phyloP scores from a whole-genome alignment of 2,888 invertebrate genomes.

The Drosophila merina region DNA sequence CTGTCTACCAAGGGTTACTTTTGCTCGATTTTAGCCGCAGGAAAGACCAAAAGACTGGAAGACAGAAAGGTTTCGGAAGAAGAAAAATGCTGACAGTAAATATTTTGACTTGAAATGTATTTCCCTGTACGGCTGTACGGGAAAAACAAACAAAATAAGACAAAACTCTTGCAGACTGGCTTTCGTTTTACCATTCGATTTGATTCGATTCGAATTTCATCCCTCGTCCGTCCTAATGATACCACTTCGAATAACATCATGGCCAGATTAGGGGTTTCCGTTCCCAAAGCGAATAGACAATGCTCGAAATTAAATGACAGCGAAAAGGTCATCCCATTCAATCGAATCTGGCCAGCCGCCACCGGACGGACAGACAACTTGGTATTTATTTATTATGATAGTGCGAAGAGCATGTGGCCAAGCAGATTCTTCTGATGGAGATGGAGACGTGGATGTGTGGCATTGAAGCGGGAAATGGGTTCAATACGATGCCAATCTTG shows the following conservation, averaged over 20 bases:
- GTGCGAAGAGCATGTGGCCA: constrained; percentile 65
- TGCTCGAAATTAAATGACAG: constrained; percentile 81
- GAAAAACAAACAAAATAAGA: constrained; percentile 45
- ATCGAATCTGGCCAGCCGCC: constrained; percentile 60
- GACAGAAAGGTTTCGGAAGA: constrained; percentile 34
- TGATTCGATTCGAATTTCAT: constrained; percentile 60
- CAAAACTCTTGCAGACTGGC: constrained; percentile 40
- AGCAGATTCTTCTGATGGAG: constrained; percentile 18
- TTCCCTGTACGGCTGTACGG: constrained; percentile 7
- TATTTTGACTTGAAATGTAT: constrained; percentile 69
- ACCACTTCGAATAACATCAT: constrained; percentile 75
- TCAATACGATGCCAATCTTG: constrained; percentile 80
- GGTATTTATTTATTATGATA: constrained; percentile 79
- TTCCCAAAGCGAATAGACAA: constrained; percentile 79
- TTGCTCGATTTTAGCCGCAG: constrained; percentile 11
- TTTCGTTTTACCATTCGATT: constrained; percentile 45
- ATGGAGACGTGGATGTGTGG: constrained; percentile 48
- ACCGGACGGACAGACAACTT: constrained; percentile 28
- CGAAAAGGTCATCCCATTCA: constrained; percentile 76
- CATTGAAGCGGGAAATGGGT: constrained; percentile 81
- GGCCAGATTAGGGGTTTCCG: constrained; percentile 82
- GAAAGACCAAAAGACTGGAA: background rate
- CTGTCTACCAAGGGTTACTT: constrained; percentile 40
- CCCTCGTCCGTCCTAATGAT: constrained; percentile 72
- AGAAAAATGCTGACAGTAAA: constrained; percentile 74